Conservation (phyloP, 2,888 invertebrate species). For the Leptopilina myrica region DNA sequence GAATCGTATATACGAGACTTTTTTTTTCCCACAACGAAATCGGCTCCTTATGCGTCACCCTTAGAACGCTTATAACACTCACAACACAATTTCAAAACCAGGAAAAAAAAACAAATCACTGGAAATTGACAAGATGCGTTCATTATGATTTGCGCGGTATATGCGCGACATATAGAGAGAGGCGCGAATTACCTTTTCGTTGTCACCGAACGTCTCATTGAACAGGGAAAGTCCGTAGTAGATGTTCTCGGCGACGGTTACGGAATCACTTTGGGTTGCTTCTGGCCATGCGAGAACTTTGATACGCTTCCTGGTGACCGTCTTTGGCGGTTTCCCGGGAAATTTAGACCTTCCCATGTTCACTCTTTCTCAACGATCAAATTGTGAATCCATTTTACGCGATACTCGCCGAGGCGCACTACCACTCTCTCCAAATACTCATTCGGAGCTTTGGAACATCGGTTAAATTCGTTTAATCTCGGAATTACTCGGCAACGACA, state of each 20-base stretch:
- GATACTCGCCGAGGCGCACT: slow-evolving; percentile 65
- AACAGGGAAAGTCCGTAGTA: slow-evolving; percentile 76
- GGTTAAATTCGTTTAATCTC: slow-evolving; percentile 59
- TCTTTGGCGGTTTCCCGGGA: slow-evolving; percentile 92
- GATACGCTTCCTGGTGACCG: slow-evolving; percentile 90
- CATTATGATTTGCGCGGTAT: slow-evolving; percentile 27
- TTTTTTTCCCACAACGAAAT: slow-evolving; percentile 53
- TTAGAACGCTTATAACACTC: slow-evolving; percentile 56
- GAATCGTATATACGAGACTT: slow-evolving; percentile 53
- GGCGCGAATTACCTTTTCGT: slow-evolving; percentile 71
- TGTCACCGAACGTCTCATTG: slow-evolving; percentile 74
- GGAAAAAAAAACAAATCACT: slow-evolving; percentile 45
- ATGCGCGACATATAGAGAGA: slow-evolving; percentile 46
- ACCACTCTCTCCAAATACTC: slow-evolving; percentile 48
- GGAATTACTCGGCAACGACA: slow-evolving; percentile 62
- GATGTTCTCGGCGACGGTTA: slow-evolving; percentile 77
- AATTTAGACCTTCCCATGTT: slow-evolving; percentile 90
- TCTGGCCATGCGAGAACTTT: slow-evolving; percentile 85
- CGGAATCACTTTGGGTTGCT: slow-evolving; percentile 76
- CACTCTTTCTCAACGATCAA: slow-evolving; percentile 79
- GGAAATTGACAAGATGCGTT: slow-evolving; percentile 34
- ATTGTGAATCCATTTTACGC: slow-evolving; percentile 71
- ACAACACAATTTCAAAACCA: slow-evolving; percentile 46
- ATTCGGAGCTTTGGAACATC: slow-evolving; percentile 54
- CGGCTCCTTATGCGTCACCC: slow-evolving; percentile 63